phyloP scores from a whole-genome alignment of 23 tunicate genomes.

The Ascidia mentula region DNA sequence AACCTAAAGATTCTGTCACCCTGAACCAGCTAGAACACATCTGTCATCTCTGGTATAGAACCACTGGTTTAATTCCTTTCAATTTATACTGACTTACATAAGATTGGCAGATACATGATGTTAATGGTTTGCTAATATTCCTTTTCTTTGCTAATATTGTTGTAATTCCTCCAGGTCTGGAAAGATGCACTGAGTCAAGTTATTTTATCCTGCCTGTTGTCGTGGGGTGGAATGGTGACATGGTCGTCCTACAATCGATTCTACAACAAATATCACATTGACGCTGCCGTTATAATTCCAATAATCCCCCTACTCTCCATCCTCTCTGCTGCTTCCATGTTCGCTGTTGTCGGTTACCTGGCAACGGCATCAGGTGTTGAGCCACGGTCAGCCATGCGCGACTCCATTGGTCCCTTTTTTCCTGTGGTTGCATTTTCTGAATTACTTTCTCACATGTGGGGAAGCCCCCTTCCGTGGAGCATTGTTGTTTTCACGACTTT shows the following conservation, averaged over 20 bases:
- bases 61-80: too few species aligned
- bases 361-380: slow-evolving; percentile 9
- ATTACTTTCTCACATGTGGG: slow-evolving; percentile 89
- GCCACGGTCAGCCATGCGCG: slow-evolving; percentile 23
- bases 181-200: slow-evolving; percentile 94
- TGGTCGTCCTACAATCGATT: slow-evolving; percentile 93
- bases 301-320: slow-evolving; percentile 66
- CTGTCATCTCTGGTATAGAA: too few species aligned
- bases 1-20: too few species aligned
- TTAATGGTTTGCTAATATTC: too few species aligned
- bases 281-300: slow-evolving; percentile 58
- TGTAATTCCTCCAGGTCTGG: too few species aligned
- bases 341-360: slow-evolving; percentile 66
- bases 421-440: slow-evolving; percentile 75
- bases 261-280: slow-evolving; percentile 88
- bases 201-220: slow-evolving; percentile 54
- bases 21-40: too few species aligned
- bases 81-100: too few species aligned
- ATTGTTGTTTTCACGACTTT: slow-evolving; percentile 54
- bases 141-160: too few species aligned
- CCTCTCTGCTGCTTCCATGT: slow-evolving; percentile 49
- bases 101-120: too few species aligned
- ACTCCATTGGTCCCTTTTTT: slow-evolving; percentile 49
- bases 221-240: slow-evolving; percentile 80
- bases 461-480: slow-evolving; percentile 79